Percentiles rank a stretch among this genome's conserved stretches.
Evolutionary conservation across 2,113 vertebrate species (phyloP).

Genomic region (Litocranius walleri): DNA sequence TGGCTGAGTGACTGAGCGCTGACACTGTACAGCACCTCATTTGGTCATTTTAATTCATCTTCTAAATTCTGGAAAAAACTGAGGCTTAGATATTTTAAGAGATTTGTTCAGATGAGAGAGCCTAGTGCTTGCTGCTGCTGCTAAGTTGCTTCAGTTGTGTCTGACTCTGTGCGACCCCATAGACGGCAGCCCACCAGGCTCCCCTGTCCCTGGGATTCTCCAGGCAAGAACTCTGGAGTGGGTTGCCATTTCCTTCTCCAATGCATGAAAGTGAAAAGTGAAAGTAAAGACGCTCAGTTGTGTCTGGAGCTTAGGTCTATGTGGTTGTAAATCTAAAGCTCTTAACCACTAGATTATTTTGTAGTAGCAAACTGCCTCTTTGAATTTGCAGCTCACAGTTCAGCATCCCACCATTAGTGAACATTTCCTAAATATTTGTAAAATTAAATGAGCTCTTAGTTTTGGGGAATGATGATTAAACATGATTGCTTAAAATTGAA

Average conservation of each 20-base stretch:
- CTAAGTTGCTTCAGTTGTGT: accelerated
- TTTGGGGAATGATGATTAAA: not conserved
- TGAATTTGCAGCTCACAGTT: not conserved
- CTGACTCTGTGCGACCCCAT: accelerated
- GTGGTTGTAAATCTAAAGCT: not conserved
- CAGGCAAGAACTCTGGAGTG: not conserved
- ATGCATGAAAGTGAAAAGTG: not conserved
- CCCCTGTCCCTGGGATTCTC: not conserved
- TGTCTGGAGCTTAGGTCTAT: not conserved
- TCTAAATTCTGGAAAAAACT: not conserved
- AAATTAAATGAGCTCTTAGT: not conserved
- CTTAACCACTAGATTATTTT: not conserved
- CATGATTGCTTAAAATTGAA: slow-evolving; percentile 16
- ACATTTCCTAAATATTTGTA: not conserved
- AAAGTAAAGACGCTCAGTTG: not conserved
- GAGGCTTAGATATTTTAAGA: not conserved
- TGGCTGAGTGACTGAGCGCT: not conserved
- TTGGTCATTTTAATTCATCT: not conserved
- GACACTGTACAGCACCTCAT: not conserved
- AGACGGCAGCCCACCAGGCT: not conserved
- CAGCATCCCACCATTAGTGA: not conserved
- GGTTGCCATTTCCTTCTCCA: not conserved
- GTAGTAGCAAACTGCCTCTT: not conserved
- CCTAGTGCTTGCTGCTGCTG: not conserved
- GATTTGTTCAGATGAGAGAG: not conserved